Evolutionary conservation across 2,888 invertebrate genomes (phyloP).

Genomic region (Lomographa bimaculata): DNA sequence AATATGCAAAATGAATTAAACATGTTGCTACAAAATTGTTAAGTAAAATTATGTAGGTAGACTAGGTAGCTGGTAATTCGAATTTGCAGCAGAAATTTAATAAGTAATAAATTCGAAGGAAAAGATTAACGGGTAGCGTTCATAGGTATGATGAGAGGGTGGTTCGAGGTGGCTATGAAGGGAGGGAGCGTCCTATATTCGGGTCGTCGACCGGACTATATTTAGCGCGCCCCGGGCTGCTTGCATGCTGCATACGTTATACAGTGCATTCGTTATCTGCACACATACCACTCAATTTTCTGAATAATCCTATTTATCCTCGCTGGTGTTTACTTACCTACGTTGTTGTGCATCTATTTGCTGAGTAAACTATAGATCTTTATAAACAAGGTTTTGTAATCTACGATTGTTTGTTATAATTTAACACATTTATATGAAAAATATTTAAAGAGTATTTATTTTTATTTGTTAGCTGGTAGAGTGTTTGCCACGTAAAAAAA

Average conservation of each 20-base stretch:
- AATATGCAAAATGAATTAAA: background rate
- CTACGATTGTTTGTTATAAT: background rate
- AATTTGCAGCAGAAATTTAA: constrained; percentile 11
- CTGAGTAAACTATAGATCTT: background rate
- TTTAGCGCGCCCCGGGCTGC: constrained; percentile 57
- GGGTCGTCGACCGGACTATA: constrained; percentile 75
- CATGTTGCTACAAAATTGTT: no score
- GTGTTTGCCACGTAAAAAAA: no score
- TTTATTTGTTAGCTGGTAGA: no score
- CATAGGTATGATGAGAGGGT: constrained; percentile 32
- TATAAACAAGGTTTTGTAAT: constrained; percentile 2
- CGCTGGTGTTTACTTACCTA: constrained; percentile 2
- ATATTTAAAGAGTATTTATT: no score
- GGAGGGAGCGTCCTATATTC: constrained; percentile 68
- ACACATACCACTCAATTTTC: constrained; percentile 28
- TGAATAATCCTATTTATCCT: constrained; percentile 40
- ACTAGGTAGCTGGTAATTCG: no score
- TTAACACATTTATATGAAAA: no score
- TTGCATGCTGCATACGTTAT: constrained; percentile 65
- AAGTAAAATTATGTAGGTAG: no score
- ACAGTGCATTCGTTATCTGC: constrained; percentile 52
- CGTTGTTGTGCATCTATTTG: background rate
- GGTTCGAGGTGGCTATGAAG: constrained; percentile 24
- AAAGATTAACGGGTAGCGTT: constrained; percentile 34
- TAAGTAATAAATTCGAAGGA: constrained; percentile 23